Evolutionary conservation across 2,888 invertebrate species (phyloP).

Genomic region (Xanthostigma xanthostigma): DNA sequence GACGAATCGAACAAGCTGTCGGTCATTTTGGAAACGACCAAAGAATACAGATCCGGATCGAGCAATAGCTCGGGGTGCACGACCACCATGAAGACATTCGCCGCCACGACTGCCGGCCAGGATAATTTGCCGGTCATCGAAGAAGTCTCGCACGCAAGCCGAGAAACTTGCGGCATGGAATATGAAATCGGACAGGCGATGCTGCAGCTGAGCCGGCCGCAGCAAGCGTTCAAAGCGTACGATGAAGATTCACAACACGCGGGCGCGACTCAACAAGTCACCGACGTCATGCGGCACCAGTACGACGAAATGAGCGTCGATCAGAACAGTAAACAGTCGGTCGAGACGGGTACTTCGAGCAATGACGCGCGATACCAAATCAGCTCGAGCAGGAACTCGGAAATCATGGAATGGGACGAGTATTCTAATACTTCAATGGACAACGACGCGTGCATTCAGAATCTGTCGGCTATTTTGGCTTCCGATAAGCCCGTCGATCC

Average conservation of each 20-base stretch:
- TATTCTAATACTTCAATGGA: neutral
- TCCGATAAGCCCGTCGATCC: slow-evolving; percentile 55
- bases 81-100: slow-evolving; percentile 15
- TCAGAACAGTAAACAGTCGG: slow-evolving; percentile 5
- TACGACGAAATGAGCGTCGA: slow-evolving; percentile 1
- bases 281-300: neutral
- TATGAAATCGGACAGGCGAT: slow-evolving; percentile 10
- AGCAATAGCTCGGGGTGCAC: slow-evolving; percentile 12
- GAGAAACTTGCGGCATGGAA: slow-evolving; percentile 19
- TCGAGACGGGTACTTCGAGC: neutral
- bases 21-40: slow-evolving; percentile 45
- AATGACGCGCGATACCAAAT: neutral
- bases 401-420: slow-evolving; percentile 4
- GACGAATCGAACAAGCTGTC: slow-evolving; percentile 31
- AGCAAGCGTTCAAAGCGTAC: too few relatives aligned
- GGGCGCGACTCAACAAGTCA: too few relatives aligned
- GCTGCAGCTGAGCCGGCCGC: slow-evolving; percentile 1
- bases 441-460: neutral
- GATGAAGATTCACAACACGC: too few relatives aligned
- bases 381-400: neutral
- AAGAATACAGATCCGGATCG: slow-evolving; percentile 29
- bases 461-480: slow-evolving; percentile 30
- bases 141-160: neutral
- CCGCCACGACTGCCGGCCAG: slow-evolving; percentile 1
- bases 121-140: slow-evolving; percentile 2